Base-by-base conservation (phyloP, 92 coral and sea anemone species). In the Actinostola sp. region DNA sequence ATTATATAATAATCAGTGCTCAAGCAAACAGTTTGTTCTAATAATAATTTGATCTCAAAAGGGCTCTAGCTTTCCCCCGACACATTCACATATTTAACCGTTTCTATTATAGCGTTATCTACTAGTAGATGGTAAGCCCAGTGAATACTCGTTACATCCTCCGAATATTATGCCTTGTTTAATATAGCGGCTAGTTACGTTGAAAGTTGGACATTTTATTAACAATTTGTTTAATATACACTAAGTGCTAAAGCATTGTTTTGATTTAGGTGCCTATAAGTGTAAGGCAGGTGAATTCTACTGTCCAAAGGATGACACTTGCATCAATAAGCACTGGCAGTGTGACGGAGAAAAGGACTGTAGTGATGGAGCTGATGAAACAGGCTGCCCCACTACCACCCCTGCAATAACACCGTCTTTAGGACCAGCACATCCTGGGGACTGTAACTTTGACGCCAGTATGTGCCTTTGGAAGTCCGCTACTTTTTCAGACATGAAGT, bases 281-380 rank as follows among this genome's bases (percentile, higher is more conserved):
- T 94, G 98, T 43, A 26, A 81, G 45, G 42, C 86, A 8, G 88
- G 54, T 33, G 83, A 86, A 41, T 91, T 74, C 51, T 91, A 94
- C 74, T 94, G 98, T 73, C 63, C 55, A 9, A 87, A 90, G 15
- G 97, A 92, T 44, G 98, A 88, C 50, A 55, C 88, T 53, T 94
- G 98, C 74, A 91, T 94, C 85, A 78, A 82, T 56, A 77, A 36
- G 10, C 45, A 74, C 75, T 94, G 98, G 98, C 75, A 58, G 21
- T 94, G 98, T 68, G 98, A 94, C 56, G 89, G 95, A 35, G 85
- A 74, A 3, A 67, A 71, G 1, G 98, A 94, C 63, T 94, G 98
- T 50, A 89, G 86, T 20, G 97, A 91, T 66, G 97, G 92, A 0
- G 87, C 88, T n/a, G 98, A 94, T 39, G 98, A 94, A 59, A n/a